phyloP scores from a whole-genome alignment of 2,797 vertebrate species.

The Enteromius unitaeniatus region DNA sequence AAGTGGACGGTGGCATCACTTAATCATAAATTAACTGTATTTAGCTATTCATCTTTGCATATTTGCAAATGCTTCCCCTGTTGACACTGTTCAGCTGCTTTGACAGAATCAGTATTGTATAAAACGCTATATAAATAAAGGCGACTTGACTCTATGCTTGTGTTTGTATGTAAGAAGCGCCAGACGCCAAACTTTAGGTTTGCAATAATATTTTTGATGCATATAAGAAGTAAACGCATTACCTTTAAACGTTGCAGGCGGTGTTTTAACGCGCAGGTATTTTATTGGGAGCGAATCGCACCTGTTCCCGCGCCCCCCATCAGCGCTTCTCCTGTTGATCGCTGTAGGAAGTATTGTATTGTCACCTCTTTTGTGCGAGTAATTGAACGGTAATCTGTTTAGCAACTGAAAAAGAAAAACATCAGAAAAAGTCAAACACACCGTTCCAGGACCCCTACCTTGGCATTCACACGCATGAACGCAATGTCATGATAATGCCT shows the following conservation, averaged over 20 bases:
- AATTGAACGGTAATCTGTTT: slow-evolving; percentile 83
- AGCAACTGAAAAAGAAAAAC: slow-evolving; percentile 87
- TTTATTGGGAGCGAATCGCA: slow-evolving; percentile 63
- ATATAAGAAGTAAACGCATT: background rate
- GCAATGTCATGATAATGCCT: slow-evolving; percentile 43
- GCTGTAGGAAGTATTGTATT: slow-evolving; percentile 82
- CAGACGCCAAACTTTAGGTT: background rate
- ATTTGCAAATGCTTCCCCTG: background rate
- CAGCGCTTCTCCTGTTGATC: slow-evolving; percentile 71
- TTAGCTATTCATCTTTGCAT: background rate
- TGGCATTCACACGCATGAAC: slow-evolving; percentile 63
- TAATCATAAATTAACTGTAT: background rate
- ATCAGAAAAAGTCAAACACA: slow-evolving; percentile 75
- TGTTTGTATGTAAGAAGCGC: background rate
- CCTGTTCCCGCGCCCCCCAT: slow-evolving; percentile 73
- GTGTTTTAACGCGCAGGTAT: background rate
- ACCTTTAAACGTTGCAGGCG: background rate
- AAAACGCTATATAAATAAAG: background rate
- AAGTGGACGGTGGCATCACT: background rate
- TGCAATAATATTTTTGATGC: background rate
- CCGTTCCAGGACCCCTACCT: slow-evolving; percentile 78
- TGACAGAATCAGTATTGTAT: background rate
- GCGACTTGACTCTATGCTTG: background rate
- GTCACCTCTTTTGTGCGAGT: slow-evolving; percentile 77
- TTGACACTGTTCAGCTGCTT: background rate